Percentiles rank a stretch among this genome's conserved stretches.
These are phyloP conservation scores for Gouania willdenowi DNA, from an alignment of 2,797 vertebrate genomes.

Conservation along the genomic window DNA sequence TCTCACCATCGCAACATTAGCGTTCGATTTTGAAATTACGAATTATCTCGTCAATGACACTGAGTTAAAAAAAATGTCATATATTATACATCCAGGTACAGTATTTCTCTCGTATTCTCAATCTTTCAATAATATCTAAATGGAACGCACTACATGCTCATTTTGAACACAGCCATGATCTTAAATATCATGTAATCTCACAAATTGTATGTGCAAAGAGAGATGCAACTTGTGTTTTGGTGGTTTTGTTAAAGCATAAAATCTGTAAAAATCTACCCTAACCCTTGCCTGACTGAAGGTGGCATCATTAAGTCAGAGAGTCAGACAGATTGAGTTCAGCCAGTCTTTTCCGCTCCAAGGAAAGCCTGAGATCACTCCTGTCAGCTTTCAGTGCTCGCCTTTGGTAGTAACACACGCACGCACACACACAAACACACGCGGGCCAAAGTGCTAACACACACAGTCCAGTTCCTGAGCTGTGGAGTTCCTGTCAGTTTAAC, in stretches of 20 bases:
- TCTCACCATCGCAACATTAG: too few relatives aligned
- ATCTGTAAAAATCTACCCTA: too few relatives aligned
- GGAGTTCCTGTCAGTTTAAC: constrained; percentile 17
- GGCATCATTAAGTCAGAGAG: constrained; percentile 18
- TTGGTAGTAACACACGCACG: constrained; percentile 36
- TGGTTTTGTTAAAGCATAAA: too few relatives aligned
- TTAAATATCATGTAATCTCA: constrained; percentile 48
- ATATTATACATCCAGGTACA: too few relatives aligned
- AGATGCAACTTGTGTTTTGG: constrained; percentile 7
- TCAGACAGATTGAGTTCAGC: constrained; percentile 9
- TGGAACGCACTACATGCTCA: too few relatives aligned
- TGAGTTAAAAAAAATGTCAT: too few relatives aligned
- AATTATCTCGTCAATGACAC: too few relatives aligned
- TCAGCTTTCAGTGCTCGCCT: constrained; percentile 32
- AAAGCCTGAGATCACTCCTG: constrained; percentile 19
- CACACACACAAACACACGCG: neutral
- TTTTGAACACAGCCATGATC: constrained; percentile 44
- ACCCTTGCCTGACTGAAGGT: constrained; percentile 15
- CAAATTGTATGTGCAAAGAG: constrained; percentile 23
- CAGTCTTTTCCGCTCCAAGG: constrained; percentile 7
- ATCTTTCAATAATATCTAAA: too few relatives aligned
- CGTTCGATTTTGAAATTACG: too few relatives aligned
- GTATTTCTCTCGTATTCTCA: too few relatives aligned
- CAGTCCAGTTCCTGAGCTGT: constrained; percentile 14
- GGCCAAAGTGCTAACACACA: too few relatives aligned